These are phyloP conservation scores for Orientallactaga sibirica DNA, from an alignment of 2,797 vertebrate genomes.

Conservation along the genomic window DNA sequence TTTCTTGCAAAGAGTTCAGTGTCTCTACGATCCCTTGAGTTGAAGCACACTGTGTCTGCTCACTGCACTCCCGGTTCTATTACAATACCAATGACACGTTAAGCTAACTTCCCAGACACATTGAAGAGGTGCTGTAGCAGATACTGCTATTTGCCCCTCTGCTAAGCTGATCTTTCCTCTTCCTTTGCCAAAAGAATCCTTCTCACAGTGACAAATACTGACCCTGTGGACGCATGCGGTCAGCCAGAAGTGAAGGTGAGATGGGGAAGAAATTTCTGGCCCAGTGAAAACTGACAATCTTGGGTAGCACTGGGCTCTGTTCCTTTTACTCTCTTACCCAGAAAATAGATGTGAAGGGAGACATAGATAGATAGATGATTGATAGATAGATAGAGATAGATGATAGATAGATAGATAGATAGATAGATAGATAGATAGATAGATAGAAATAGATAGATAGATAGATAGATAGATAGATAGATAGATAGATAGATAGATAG, in stretches of 20 bases:
- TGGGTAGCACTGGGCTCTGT: background rate
- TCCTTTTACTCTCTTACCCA: background rate
- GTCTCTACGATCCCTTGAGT: background rate
- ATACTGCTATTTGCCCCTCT: background rate
- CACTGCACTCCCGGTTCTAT: background rate
- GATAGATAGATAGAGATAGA: too few species aligned
- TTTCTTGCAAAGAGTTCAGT: background rate
- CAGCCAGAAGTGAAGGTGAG: background rate
- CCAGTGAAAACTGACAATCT: background rate
- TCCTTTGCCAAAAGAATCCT: background rate
- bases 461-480: too few species aligned
- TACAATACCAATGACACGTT: background rate
- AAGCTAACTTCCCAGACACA: constrained; percentile 13
- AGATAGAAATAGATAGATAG: too few species aligned
- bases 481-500: too few species aligned
- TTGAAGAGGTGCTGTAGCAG: background rate
- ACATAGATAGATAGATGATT: too few species aligned
- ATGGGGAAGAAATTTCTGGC: background rate
- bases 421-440: too few species aligned
- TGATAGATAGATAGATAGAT: too few species aligned
- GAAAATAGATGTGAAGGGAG: background rate
- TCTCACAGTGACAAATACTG: background rate
- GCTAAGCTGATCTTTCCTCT: background rate
- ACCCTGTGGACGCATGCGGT: background rate
- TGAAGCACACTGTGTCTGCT: background rate